Percentiles rank a stretch among this genome's conserved stretches.
These are phyloP conservation scores for Papilio demoleus DNA, from an alignment of 2,888 invertebrate species.

Conservation along the genomic window DNA sequence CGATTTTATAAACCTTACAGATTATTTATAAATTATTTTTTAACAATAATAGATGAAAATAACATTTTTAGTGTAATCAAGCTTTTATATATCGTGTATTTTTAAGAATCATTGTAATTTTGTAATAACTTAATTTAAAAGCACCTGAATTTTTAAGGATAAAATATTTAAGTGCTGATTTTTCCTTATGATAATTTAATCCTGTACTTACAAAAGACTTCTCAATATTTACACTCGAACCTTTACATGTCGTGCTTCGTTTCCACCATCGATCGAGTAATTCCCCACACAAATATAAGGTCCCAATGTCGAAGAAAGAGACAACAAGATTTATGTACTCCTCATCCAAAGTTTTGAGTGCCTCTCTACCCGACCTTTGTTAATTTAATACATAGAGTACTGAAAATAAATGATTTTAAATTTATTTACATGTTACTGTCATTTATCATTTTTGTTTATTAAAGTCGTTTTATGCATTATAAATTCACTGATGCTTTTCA, in stretches of 20 bases:
- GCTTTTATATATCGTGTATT: too few species aligned
- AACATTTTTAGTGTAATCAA: too few species aligned
- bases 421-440: neutral
- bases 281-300: slow-evolving; percentile 4
- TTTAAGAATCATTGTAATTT: too few species aligned
- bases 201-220: neutral
- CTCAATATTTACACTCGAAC: slow-evolving; percentile 6
- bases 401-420: neutral
- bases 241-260: slow-evolving; percentile 4
- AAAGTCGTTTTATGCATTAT: too few species aligned
- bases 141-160: too few species aligned
- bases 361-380: neutral
- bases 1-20: neutral
- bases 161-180: too few species aligned
- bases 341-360: neutral
- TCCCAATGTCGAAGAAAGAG: slow-evolving; percentile 15
- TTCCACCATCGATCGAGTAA: slow-evolving; percentile 18
- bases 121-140: too few species aligned
- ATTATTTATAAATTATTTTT: too few species aligned
- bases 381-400: neutral
- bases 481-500: too few species aligned
- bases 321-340: slow-evolving; percentile 3
- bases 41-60: too few species aligned
- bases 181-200: neutral
- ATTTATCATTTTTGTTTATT: too few species aligned